Conservation (phyloP, 1,140 invertebrate species). For the Neocloeon triangulifer region DNA sequence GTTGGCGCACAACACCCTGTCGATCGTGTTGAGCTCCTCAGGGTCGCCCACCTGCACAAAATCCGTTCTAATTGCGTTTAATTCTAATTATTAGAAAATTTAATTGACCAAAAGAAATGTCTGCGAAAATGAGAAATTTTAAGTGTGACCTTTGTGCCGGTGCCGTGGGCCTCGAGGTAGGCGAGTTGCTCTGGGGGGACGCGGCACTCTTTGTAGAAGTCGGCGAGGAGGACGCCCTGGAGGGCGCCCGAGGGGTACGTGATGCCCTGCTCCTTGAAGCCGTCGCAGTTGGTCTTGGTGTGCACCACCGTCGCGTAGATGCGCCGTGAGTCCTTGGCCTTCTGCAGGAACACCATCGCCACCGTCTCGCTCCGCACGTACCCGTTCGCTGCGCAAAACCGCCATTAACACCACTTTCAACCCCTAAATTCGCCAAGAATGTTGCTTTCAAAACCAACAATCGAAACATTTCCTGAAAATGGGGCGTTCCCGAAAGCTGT, state of each 20-base stretch:
- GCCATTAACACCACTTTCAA: too few species aligned
- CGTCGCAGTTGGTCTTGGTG: constrained; percentile 61
- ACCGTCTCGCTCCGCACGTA: constrained; percentile 53
- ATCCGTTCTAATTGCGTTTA: constrained; percentile 10
- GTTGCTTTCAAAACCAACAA: too few species aligned
- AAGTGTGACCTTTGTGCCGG: constrained; percentile 26
- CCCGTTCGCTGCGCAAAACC: constrained; percentile 44
- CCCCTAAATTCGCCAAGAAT: too few species aligned
- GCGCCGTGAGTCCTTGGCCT: constrained; percentile 48
- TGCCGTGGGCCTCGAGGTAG: constrained; percentile 85
- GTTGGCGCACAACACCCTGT: constrained; percentile 51
- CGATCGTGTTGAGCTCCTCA: constrained; percentile 71
- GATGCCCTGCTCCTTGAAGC: constrained; percentile 72
- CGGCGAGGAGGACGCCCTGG: constrained; percentile 52
- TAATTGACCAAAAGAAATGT: constrained; percentile 21
- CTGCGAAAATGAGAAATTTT: constrained; percentile 25
- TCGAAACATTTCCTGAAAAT: too few species aligned
- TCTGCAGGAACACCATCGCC: constrained; percentile 56
- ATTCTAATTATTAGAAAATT: too few species aligned
- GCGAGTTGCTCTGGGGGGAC: constrained; percentile 42
- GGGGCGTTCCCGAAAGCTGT: too few species aligned
- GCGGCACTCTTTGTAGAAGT: constrained; percentile 71
- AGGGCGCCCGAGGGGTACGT: constrained; percentile 71
- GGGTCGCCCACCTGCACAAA: constrained; percentile 55
- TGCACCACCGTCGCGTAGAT: constrained; percentile 48